Percentiles rank a stretch among this genome's conserved stretches.
phyloP scores from a whole-genome alignment of 1,140 invertebrate species.

The Tribolium castaneum region DNA sequence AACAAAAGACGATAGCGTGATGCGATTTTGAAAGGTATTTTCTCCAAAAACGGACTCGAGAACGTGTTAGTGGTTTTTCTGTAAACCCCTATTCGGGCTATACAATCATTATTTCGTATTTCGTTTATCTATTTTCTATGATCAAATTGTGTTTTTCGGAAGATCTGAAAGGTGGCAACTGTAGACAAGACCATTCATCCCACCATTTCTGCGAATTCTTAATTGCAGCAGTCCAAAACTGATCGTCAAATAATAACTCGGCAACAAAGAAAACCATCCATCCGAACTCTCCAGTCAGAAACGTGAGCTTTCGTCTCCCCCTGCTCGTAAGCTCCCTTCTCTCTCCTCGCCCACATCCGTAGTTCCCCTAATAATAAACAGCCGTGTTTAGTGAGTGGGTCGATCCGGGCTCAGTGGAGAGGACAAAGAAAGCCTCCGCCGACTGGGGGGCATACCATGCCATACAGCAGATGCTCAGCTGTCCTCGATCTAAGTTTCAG shows the following conservation, averaged over 20 bases:
- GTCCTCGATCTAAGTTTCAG: constrained; percentile 11
- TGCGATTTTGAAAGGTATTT: too few relatives aligned
- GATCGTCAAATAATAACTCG: constrained; percentile 20
- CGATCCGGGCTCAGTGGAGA: constrained; percentile 28
- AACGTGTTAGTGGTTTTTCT: too few relatives aligned
- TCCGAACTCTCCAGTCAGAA: constrained; percentile 10
- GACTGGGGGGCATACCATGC: constrained; percentile 29
- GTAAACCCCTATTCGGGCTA: too few relatives aligned
- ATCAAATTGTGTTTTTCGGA: not conserved
- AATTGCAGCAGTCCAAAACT: constrained; percentile 30
- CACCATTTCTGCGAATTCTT: not conserved
- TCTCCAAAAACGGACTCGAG: too few relatives aligned
- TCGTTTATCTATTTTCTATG: too few relatives aligned
- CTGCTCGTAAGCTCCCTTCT: not conserved
- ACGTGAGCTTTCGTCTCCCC: constrained; percentile 25
- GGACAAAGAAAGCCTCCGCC: constrained; percentile 19
- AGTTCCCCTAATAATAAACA: constrained; percentile 32
- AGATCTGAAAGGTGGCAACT: too few relatives aligned
- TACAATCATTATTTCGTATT: too few relatives aligned
- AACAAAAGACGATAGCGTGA: too few relatives aligned
- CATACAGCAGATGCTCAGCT: constrained; percentile 31
- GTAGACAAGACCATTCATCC: not conserved
- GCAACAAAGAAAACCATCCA: constrained; percentile 26
- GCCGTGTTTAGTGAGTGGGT: constrained; percentile 34
- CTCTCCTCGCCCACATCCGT: not conserved